phyloP scores from a whole-genome alignment of 2,113 vertebrate species.

The Megaceryle maxima region DNA sequence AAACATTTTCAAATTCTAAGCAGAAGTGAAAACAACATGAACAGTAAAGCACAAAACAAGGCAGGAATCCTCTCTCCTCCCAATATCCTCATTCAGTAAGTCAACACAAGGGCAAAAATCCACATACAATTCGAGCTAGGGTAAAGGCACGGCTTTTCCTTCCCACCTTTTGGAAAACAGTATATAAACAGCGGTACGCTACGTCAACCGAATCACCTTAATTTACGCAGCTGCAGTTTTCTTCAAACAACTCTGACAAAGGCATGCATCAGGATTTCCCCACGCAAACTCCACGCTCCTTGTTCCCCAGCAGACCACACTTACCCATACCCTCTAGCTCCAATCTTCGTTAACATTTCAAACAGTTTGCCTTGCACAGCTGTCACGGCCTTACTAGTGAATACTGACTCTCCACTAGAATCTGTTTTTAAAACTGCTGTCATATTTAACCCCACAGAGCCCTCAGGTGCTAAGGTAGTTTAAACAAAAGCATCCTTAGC shows the following conservation, averaged over 20 bases:
- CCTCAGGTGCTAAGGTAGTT: neutral
- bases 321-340: neutral
- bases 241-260: no score
- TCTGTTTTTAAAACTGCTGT: neutral
- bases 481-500: neutral
- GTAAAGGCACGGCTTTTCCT: neutral
- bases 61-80: neutral
- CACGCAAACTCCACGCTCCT: rapidly evolving
- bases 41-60: neutral
- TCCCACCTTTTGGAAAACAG: neutral
- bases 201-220: neutral
- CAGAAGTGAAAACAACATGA: neutral
- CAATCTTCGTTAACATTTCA: neutral
- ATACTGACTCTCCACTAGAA: no score
- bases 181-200: neutral
- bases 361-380: neutral
- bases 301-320: neutral
- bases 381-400: neutral
- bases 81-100: neutral
- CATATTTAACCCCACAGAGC: neutral
- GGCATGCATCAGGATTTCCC: rapidly evolving
- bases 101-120: neutral
- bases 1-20: neutral
- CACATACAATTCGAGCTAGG: neutral
- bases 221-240: rapidly evolving